Percentiles rank a stretch among this genome's conserved stretches.
Conservation (phyloP, 2,797 vertebrate genomes). For the Sebastolobus altivelis region DNA sequence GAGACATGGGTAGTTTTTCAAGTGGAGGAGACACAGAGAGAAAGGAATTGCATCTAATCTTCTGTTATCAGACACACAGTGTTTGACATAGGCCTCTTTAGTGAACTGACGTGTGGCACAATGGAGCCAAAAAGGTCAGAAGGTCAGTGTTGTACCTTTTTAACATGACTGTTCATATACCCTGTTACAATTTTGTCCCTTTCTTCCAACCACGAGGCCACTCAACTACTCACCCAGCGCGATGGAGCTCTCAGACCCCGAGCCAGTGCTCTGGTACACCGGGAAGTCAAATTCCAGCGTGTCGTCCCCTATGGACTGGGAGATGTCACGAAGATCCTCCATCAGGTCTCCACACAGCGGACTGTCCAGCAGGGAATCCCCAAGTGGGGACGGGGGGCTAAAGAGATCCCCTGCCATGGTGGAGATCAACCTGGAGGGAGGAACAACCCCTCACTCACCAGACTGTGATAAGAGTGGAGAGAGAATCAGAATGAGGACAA, state of each 20-base stretch:
- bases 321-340: slow-evolving; percentile 89
- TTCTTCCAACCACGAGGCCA: background rate
- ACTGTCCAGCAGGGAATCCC: slow-evolving; percentile 89
- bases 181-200: too few species aligned
- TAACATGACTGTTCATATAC: background rate
- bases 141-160: background rate
- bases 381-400: slow-evolving; percentile 87
- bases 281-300: slow-evolving; percentile 87
- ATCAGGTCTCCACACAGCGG: slow-evolving; percentile 93
- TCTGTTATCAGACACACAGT: slow-evolving; percentile 23
- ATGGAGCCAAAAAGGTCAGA: slow-evolving; percentile 12
- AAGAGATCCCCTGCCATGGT: slow-evolving; percentile 89
- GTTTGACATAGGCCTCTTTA: background rate
- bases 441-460: slow-evolving; percentile 68
- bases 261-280: slow-evolving; percentile 88
- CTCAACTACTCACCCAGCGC: slow-evolving; percentile 78
- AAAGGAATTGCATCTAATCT: slow-evolving; percentile 5
- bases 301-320: slow-evolving; percentile 89
- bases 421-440: slow-evolving; percentile 42
- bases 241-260: slow-evolving; percentile 87
- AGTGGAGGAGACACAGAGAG: background rate
- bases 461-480: slow-evolving; percentile 55
- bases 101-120: background rate
- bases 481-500: background rate
- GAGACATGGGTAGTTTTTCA: background rate